Evolutionary conservation across 2,113 vertebrate genomes (phyloP).

Genomic region (Ariopsis seemanni): DNA sequence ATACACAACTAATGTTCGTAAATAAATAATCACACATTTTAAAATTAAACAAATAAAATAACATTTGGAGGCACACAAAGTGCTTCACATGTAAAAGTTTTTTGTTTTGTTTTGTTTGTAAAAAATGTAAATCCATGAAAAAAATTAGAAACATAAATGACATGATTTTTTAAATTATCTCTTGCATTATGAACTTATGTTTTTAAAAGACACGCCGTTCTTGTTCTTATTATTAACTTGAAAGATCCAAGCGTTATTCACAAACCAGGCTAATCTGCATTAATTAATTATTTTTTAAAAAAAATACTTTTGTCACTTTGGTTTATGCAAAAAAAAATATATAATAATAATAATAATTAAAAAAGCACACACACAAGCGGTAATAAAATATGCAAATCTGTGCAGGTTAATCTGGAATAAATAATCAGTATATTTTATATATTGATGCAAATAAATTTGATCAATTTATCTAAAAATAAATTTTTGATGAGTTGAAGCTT

Average conservation of each 20-base stretch:
- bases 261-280: not conserved
- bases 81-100: too few species aligned
- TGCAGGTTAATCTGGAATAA: not conserved
- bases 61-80: not conserved
- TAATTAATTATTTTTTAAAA: not conserved
- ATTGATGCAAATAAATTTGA: not conserved
- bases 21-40: not conserved
- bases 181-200: too few species aligned
- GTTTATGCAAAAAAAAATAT: not conserved
- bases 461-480: not conserved
- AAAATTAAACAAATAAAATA: too few species aligned
- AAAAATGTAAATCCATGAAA: not conserved
- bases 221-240: not conserved
- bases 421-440: not conserved
- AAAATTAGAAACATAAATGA: not conserved
- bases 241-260: not conserved
- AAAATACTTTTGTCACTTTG: not conserved
- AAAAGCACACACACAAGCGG: not conserved
- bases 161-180: too few species aligned
- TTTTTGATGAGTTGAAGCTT: not conserved
- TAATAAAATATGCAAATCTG: not conserved
- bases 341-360: not conserved
- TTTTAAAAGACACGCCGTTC: not conserved
- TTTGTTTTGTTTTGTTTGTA: too few species aligned
- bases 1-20: not conserved